phyloP scores from a whole-genome alignment of 35 echinoderm and acorn worm species.

The Holothuria glaberrima region DNA sequence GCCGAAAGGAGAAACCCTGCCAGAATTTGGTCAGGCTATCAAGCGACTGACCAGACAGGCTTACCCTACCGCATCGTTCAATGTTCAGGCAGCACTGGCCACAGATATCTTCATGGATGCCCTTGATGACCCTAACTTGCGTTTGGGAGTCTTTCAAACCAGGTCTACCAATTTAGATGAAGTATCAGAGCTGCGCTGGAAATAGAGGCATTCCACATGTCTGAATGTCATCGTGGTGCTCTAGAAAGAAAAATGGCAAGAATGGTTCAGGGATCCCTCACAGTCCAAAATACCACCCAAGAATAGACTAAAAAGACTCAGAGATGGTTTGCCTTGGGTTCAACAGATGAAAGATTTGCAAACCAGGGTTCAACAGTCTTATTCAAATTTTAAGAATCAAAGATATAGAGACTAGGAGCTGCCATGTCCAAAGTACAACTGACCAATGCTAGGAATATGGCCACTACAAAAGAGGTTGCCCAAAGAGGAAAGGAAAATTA shows the following conservation, averaged over 20 bases:
- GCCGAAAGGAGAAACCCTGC: neutral
- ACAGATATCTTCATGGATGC: neutral
- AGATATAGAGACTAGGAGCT: too few species aligned
- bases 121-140: neutral
- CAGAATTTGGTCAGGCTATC: neutral
- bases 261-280: too few species aligned
- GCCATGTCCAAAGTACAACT: too few species aligned
- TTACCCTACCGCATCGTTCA: neutral
- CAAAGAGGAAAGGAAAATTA: too few species aligned
- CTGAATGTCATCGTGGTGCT: neutral
- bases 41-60: neutral
- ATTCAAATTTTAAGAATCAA: too few species aligned
- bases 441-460: too few species aligned
- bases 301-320: too few species aligned
- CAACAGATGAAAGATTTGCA: too few species aligned
- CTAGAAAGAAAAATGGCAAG: neutral
- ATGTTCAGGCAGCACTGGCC: neutral
- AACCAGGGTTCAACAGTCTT: too few species aligned
- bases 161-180: neutral
- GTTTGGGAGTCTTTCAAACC: neutral
- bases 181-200: neutral
- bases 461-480: too few species aligned
- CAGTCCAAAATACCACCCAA: too few species aligned
- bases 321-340: too few species aligned
- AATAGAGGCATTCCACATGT: neutral